These are phyloP conservation scores for Diplolepis rosae DNA, from an alignment of 2,888 invertebrate genomes.

Conservation along the genomic window DNA sequence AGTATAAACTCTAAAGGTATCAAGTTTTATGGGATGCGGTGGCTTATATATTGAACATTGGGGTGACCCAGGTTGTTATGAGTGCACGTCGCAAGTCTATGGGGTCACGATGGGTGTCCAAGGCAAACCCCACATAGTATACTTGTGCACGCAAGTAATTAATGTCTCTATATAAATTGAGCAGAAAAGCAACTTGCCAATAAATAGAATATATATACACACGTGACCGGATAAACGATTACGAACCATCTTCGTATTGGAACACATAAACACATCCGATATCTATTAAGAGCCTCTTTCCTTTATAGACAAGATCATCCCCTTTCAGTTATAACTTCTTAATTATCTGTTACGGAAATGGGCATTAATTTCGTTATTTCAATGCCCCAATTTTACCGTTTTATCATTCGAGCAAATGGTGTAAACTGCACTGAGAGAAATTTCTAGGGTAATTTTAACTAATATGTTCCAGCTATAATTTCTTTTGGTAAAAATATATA, in stretches of 20 bases:
- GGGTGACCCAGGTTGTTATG: slow-evolving; percentile 24
- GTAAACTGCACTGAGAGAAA: too few species aligned
- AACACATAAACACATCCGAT: slow-evolving; percentile 10
- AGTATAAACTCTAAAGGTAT: slow-evolving; percentile 16
- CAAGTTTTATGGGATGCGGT: slow-evolving; percentile 23
- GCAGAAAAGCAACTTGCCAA: slow-evolving; percentile 28
- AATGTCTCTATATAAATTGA: slow-evolving; percentile 31
- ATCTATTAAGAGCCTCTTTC: slow-evolving; percentile 1
- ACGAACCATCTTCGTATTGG: slow-evolving; percentile 21
- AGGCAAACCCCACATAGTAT: slow-evolving; percentile 7
- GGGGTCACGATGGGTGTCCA: slow-evolving; percentile 22
- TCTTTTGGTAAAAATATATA: background rate
- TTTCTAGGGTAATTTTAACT: background rate
- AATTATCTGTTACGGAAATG: slow-evolving; percentile 2
- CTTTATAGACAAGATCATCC: background rate
- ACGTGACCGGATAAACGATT: slow-evolving; percentile 32
- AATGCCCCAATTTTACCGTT: background rate
- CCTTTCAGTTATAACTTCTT: background rate
- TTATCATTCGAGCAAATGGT: background rate
- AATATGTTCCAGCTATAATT: too few species aligned
- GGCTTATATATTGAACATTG: slow-evolving; percentile 11
- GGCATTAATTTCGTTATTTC: slow-evolving; percentile 1
- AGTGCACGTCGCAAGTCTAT: background rate
- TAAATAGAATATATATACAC: slow-evolving; percentile 24
- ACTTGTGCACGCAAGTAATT: slow-evolving; percentile 30